Conservation (phyloP, 2,797 vertebrate genomes). For the Fundulus diaphanus region DNA sequence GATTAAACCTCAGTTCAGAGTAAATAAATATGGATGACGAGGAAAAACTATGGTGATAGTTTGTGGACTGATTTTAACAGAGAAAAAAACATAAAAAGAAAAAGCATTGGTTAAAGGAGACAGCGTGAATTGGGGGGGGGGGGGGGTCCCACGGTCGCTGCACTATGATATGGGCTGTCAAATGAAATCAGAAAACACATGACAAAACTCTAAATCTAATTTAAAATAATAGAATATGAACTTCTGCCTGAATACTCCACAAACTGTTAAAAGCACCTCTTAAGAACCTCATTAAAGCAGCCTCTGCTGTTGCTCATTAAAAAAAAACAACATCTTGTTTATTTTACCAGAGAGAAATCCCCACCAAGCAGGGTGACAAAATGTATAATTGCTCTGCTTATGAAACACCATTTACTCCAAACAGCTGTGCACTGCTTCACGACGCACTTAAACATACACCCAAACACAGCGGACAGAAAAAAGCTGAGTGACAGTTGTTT, state of each 20-base stretch:
- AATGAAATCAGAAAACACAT: background rate
- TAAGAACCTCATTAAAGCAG: background rate
- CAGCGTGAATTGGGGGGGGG: no score
- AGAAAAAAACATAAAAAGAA: no score
- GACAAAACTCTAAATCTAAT: background rate
- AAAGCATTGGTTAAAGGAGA: no score
- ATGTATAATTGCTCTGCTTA: conserved; percentile 41
- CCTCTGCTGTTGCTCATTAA: conserved; percentile 7
- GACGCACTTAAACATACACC: conserved; percentile 25
- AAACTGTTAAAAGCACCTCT: background rate
- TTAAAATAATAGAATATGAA: background rate
- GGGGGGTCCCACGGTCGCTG: no score
- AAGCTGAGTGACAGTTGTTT: conserved; percentile 53
- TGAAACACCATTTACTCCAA: conserved; percentile 44
- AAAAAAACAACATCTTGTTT: conserved; percentile 18
- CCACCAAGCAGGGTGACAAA: conserved; percentile 22
- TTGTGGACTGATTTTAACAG: no score
- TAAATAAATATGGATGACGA: no score
- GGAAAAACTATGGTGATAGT: no score
- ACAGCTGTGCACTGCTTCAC: conserved; percentile 53
- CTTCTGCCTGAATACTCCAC: background rate
- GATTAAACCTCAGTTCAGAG: no score
- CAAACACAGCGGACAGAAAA: conserved; percentile 18
- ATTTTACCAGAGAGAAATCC: conserved; percentile 22
- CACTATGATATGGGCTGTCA: background rate